phyloP scores from a whole-genome alignment of 2,113 vertebrate species.

The Sceloporus undulatus region DNA sequence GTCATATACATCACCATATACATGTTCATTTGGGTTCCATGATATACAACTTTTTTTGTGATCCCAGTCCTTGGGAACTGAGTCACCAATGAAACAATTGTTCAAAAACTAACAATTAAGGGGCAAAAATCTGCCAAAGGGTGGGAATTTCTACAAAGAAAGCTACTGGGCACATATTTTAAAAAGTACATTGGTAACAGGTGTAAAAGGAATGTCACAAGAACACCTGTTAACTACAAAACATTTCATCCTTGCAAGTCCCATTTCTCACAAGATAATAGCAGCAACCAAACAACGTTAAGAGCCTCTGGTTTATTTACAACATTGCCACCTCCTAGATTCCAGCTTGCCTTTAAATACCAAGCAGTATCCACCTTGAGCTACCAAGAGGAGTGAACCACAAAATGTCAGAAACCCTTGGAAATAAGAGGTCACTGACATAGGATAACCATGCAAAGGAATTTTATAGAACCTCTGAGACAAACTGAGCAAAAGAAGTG shows the following conservation, averaged over 20 bases:
- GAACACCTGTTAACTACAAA: not conserved
- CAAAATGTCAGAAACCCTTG: not conserved
- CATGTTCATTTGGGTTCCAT: not conserved
- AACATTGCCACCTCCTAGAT: not conserved
- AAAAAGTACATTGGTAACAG: not conserved
- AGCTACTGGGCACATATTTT: not conserved
- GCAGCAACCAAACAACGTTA: not conserved
- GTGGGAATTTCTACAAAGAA: not conserved
- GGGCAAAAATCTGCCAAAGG: not conserved
- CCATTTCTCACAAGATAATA: not conserved
- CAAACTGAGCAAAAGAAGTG: no score
- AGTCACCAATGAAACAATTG: not conserved
- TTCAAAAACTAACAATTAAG: not conserved
- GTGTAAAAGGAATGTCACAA: not conserved
- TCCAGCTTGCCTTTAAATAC: not conserved
- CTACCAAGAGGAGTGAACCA: not conserved
- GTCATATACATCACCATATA: not conserved
- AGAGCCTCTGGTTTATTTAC: not conserved
- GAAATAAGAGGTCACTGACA: not conserved
- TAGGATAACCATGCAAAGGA: not conserved
- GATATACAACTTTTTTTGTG: not conserved
- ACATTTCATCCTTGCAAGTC: not conserved
- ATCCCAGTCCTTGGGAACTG: not conserved
- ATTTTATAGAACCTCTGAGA: no score
- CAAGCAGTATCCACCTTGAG: not conserved